These are phyloP conservation scores for Reticulitermes speratus DNA, from an alignment of 1,140 invertebrate species.

Conservation along the genomic window DNA sequence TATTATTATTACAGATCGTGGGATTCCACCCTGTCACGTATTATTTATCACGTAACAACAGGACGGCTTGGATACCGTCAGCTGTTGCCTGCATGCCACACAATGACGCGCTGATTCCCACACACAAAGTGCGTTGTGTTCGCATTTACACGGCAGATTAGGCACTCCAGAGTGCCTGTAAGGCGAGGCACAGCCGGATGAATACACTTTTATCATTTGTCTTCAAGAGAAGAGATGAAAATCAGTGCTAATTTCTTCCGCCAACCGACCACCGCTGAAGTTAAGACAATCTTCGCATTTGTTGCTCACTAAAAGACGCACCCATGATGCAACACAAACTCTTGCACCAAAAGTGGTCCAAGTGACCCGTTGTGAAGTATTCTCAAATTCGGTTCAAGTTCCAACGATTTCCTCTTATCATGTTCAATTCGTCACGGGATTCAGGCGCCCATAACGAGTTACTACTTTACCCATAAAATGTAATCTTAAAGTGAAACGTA, in stretches of 20 bases:
- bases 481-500: no score
- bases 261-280: constrained; percentile 11
- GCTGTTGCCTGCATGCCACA: no score
- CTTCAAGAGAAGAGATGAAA: neutral
- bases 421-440: no score
- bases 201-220: constrained; percentile 4
- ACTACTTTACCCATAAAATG: no score
- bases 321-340: neutral
- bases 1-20: no score
- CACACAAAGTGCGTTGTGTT: neutral
- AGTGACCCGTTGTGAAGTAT: no score
- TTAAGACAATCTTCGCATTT: neutral
- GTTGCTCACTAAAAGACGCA: neutral
- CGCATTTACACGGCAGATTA: neutral
- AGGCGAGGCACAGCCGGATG: neutral
- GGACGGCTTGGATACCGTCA: no score
- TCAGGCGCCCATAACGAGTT: no score
- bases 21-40: no score
- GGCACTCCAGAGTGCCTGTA: neutral
- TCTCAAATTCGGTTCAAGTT: no score
- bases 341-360: neutral
- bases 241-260: constrained; percentile 11
- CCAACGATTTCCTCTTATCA: no score
- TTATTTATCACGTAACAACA: no score
- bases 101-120: neutral